Conservation (phyloP, 2,888 invertebrate species). For the Catocala nupta region DNA sequence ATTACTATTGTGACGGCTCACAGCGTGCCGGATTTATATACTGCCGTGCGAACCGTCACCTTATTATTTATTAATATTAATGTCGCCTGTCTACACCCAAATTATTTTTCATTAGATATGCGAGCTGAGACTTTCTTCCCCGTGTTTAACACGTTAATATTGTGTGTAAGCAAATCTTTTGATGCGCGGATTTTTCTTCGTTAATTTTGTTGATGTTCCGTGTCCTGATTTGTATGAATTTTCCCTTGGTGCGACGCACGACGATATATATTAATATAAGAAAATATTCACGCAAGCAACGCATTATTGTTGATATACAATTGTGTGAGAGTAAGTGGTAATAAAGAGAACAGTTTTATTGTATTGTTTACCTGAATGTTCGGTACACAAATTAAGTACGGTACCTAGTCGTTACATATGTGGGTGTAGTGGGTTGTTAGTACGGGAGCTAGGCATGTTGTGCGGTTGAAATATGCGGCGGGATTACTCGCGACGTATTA, state of each 20-base stretch:
- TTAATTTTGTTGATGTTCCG: conserved; percentile 56
- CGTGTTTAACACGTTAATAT: conserved; percentile 67
- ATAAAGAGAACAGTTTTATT: conserved; percentile 29
- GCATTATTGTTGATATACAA: conserved; percentile 28
- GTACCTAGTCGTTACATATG: background rate
- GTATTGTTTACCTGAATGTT: conserved; percentile 17
- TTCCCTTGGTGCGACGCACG: conserved; percentile 22
- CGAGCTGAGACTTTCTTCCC: conserved; percentile 57
- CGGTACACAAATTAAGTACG: background rate
- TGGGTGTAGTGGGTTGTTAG: background rate
- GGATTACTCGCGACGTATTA: conserved; percentile 14
- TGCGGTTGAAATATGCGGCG: conserved; percentile 10
- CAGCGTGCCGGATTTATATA: conserved; percentile 79
- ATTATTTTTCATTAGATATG: conserved; percentile 79
- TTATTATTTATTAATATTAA: conserved; percentile 84
- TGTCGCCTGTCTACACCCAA: conserved; percentile 74
- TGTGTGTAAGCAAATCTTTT: conserved; percentile 70
- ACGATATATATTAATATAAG: conserved; percentile 36
- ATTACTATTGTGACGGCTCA: conserved; percentile 83
- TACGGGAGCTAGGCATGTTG: background rate
- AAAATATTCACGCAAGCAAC: conserved; percentile 17
- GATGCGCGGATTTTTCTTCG: conserved; percentile 61
- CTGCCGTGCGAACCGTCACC: conserved; percentile 79
- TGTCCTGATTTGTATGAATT: conserved; percentile 40
- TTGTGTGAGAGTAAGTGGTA: conserved; percentile 19